These are phyloP conservation scores for Erinaceus europaeus DNA, from an alignment of 2,113 vertebrate genomes.

Conservation along the genomic window DNA sequence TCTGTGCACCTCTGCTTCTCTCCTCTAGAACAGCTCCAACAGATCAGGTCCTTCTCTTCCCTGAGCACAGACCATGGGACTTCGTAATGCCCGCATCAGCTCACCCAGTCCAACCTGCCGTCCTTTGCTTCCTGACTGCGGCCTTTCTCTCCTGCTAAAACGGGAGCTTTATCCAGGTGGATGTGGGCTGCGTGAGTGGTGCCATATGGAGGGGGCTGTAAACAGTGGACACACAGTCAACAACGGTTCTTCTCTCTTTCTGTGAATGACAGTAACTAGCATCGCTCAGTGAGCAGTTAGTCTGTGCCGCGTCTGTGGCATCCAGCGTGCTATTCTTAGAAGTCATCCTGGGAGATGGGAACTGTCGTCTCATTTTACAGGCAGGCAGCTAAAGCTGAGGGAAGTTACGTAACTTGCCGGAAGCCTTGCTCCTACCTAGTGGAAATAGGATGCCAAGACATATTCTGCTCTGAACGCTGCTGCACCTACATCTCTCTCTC, in stretches of 20 bases:
- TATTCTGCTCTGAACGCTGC: background rate
- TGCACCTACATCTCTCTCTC: background rate
- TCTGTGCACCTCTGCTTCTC: too few relatives aligned
- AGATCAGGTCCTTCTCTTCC: background rate
- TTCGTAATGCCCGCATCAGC: background rate
- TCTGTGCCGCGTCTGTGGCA: background rate
- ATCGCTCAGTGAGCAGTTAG: constrained; percentile 28
- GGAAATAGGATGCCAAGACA: background rate
- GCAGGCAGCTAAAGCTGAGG: background rate
- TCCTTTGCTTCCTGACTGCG: constrained; percentile 9
- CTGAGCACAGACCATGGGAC: background rate
- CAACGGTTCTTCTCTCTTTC: background rate
- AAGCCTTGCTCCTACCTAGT: background rate
- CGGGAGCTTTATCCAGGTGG: constrained; percentile 12
- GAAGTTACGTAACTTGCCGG: constrained; percentile 40
- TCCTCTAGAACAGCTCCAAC: too few relatives aligned
- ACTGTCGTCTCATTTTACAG: constrained; percentile 23
- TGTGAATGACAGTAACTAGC: constrained; percentile 6
- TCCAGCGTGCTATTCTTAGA: background rate
- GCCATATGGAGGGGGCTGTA: too few relatives aligned
- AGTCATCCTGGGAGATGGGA: constrained; percentile 7
- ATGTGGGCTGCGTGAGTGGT: background rate
- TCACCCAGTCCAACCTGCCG: background rate
- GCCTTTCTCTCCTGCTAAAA: background rate
- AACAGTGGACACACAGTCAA: background rate